phyloP scores from a whole-genome alignment of 2,113 vertebrate genomes.

The Brachyhypopomus gauderio region DNA sequence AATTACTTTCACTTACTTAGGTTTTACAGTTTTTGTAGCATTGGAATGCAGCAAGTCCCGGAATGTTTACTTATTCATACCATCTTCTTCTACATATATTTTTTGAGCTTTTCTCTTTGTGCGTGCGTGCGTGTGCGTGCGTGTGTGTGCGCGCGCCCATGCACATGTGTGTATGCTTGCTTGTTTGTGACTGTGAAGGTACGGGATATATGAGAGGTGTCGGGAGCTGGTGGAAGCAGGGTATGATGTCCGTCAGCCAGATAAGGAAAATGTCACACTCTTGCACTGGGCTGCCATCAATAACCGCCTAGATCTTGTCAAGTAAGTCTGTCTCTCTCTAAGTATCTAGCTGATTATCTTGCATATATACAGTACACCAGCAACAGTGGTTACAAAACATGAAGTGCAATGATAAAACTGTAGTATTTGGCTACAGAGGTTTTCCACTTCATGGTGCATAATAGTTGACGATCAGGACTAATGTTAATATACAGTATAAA shows the following conservation, averaged over 20 bases:
- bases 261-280: constrained; percentile 98
- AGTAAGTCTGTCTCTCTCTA: constrained; percentile 76
- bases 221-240: constrained; percentile 97
- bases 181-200: constrained; percentile 69
- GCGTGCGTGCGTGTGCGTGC: constrained; percentile 19
- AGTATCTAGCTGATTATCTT: not conserved
- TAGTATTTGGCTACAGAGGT: too few relatives aligned
- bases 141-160: not conserved
- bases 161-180: not conserved
- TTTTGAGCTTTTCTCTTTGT: not conserved
- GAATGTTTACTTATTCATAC: not conserved
- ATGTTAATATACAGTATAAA: too few relatives aligned
- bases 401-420: too few relatives aligned
- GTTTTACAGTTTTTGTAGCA: too few relatives aligned
- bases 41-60: too few relatives aligned
- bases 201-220: constrained; percentile 96
- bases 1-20: too few relatives aligned
- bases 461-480: too few relatives aligned
- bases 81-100: not conserved
- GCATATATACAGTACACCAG: not conserved
- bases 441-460: too few relatives aligned
- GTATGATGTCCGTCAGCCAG: constrained; percentile 94
- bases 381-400: too few relatives aligned
- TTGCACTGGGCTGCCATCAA: constrained; percentile 99
- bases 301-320: constrained; percentile 97